Percentiles rank a stretch among this genome's conserved stretches.
Conservation (phyloP, 2,113 vertebrate genomes). For the Tachuris rubrigastra region DNA sequence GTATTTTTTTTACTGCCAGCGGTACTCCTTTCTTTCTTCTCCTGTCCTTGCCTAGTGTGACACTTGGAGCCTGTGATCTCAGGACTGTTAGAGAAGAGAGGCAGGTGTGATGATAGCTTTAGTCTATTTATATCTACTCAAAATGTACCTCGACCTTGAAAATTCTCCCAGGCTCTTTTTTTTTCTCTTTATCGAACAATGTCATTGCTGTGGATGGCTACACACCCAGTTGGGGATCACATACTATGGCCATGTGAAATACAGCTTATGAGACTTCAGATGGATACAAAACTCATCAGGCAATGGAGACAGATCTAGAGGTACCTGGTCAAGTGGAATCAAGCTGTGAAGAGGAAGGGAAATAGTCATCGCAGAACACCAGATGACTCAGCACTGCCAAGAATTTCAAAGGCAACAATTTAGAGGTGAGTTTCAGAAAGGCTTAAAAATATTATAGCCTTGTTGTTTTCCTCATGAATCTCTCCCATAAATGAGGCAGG, state of each 20-base stretch:
- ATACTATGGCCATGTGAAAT: not conserved
- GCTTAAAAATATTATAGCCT: not conserved
- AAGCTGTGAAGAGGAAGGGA: not conserved
- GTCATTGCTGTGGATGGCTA: not conserved
- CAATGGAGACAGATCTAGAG: not conserved
- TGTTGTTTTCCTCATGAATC: not conserved
- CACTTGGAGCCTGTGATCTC: not conserved
- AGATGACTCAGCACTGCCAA: not conserved
- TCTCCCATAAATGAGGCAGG: not conserved
- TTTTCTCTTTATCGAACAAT: not conserved
- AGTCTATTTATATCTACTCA: conserved; percentile 37
- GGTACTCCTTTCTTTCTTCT: not conserved
- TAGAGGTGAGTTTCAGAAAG: not conserved
- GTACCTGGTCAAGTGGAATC: not conserved
- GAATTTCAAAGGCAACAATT: not conserved
- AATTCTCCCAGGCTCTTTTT: conserved; percentile 19
- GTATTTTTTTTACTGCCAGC: not conserved
- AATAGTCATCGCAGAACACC: not conserved
- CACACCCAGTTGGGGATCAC: not conserved
- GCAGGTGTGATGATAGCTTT: conserved; percentile 21
- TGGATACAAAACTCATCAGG: not conserved
- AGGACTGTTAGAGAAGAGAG: not conserved
- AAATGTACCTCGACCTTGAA: conserved; percentile 31
- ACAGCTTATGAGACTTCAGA: not conserved
- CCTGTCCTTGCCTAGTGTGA: conserved; percentile 1